Evolutionary conservation across 1,140 invertebrate genomes (phyloP), one percentile per base, ranked within the genome.

Genomic region (Phocides pigmalion): DNA sequence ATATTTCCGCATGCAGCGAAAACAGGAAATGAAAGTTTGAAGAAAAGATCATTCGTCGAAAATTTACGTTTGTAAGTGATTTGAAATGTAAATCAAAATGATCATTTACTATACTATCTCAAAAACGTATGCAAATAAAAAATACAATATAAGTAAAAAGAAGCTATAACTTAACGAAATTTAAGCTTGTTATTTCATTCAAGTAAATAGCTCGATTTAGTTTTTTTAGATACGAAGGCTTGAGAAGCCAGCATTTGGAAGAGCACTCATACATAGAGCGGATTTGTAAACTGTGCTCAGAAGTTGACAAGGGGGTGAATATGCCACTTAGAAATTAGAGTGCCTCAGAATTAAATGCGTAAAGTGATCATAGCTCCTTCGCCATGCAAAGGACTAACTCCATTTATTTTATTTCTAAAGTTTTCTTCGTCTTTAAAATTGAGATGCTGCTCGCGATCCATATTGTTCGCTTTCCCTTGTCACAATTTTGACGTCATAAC

Each of bases 401-500:
- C 28, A 58, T 58, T 44, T 28, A 44, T 44, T 58, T 42, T 41
- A 42, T 56, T 41, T 28, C 41, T 19, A 46, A 58, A 58, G 39
- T 58, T 58, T 58, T 16, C 53, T 28, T 17, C 39, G 8, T 44
- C 39, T 44, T 44, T 58, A 20, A 58, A 15, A 42, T 28, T 42
- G 53, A 56, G 53, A 58, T 25, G 17, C 35, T 41, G 11, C 28
- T 12, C 28, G 50, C 15, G 28, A 19, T 6, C 37, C 37, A 37
- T n/a, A 22, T 25, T 42, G 15, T 16, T 56, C 37, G 35, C 19
- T 41, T 22, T 56, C 35, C 19, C 42, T 41, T 58, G 9, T 58
- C 11, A 44, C 20, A 58, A 58, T 58, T 0, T n/a, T 3, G 1
- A 44, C 8, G 20, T 44, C 41, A 28, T 44, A 44, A 32, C 22